A percentile compares a stretch with the other conserved stretches of the same genome.
These are phyloP conservation scores for Trochalopteron elliotii DNA, from an alignment of 2,113 vertebrate genomes.

Conservation along the genomic window DNA sequence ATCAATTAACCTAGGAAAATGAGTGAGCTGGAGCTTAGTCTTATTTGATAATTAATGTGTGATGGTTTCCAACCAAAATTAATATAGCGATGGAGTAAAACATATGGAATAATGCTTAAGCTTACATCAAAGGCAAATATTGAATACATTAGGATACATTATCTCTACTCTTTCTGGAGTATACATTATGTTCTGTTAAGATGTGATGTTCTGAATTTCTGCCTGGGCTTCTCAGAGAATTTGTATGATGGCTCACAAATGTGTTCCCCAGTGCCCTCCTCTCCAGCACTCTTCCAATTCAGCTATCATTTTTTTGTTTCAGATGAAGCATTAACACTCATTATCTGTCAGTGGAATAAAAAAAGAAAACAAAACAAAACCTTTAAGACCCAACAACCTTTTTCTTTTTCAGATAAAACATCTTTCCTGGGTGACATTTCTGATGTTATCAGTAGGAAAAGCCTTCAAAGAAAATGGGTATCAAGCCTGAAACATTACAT, in stretches of 20 bases:
- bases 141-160: constrained; percentile 60
- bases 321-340: constrained; percentile 11
- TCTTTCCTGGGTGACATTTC: constrained; percentile 20
- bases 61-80: constrained; percentile 49
- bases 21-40: constrained; percentile 41
- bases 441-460: constrained; percentile 40
- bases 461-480: constrained; percentile 55
- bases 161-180: constrained; percentile 49
- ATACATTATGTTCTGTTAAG: constrained; percentile 52
- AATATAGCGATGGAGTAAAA: constrained; percentile 58
- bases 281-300: constrained; percentile 34
- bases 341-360: constrained; percentile 18
- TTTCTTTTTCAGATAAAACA: constrained; percentile 16
- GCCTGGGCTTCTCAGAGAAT: constrained; percentile 32
- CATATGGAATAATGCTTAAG: constrained; percentile 39
- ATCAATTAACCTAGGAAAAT: constrained; percentile 52
- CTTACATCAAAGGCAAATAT: constrained; percentile 59
- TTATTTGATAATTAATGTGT: constrained; percentile 57
- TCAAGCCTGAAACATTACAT: constrained; percentile 56
- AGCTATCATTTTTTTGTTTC: constrained; percentile 4
- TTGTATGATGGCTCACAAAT: constrained; percentile 27
- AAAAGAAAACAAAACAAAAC: constrained; percentile 40
- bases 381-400: background rate
- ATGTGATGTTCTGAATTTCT: constrained; percentile 36
- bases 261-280: background rate